Percentiles rank a stretch among this genome's conserved stretches.
Evolutionary conservation across 2,888 invertebrate genomes (phyloP).

Genomic region (Limenitis camilla): DNA sequence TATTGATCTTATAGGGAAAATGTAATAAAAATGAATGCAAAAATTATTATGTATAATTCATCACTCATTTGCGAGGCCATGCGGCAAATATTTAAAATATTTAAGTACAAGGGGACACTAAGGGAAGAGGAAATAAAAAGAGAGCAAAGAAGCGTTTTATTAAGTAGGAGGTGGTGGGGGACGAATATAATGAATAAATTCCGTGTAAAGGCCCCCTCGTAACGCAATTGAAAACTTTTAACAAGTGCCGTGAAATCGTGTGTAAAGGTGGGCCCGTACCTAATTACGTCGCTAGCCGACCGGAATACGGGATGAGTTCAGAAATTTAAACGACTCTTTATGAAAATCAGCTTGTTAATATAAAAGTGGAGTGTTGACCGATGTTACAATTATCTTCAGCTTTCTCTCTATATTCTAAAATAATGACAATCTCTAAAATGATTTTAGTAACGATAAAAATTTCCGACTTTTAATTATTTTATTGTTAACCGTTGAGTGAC

Average conservation of each 20-base stretch:
- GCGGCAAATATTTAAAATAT: slow-evolving; percentile 70
- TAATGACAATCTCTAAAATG: neutral
- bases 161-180: slow-evolving; percentile 56
- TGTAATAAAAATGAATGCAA: slow-evolving; percentile 11
- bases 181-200: slow-evolving; percentile 72
- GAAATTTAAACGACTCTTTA: slow-evolving; percentile 60
- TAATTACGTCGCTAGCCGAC: slow-evolving; percentile 59
- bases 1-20: neutral
- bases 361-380: slow-evolving; percentile 43
- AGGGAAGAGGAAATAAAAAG: slow-evolving; percentile 43
- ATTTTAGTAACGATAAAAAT: neutral
- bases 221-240: slow-evolving; percentile 75
- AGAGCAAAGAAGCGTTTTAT: slow-evolving; percentile 67
- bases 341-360: slow-evolving; percentile 61
- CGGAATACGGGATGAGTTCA: slow-evolving; percentile 64
- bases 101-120: slow-evolving; percentile 54
- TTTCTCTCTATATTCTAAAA: neutral
- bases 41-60: slow-evolving; percentile 63
- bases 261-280: slow-evolving; percentile 68
- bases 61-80: slow-evolving; percentile 60
- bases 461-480: slow-evolving; percentile 5
- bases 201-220: slow-evolving; percentile 61
- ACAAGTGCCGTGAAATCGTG: slow-evolving; percentile 73
- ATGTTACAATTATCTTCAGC: slow-evolving; percentile 10
- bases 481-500: neutral